Base-by-base conservation (phyloP, 2,888 invertebrate species). In the Ichneumoninae sp. region DNA sequence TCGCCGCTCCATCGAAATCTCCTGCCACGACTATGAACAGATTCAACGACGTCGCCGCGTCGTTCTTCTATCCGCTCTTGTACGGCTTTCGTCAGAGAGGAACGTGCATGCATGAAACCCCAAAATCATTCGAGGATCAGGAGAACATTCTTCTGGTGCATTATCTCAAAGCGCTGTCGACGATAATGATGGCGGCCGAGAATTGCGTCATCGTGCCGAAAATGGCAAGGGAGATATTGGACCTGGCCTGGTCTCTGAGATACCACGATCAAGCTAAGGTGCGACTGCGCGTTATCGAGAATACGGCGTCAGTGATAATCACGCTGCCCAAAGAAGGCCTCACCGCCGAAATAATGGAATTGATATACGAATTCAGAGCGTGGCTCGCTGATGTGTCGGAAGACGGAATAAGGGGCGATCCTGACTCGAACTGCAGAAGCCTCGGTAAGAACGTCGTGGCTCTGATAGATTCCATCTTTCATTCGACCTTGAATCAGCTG, bases 11-110 rank as follows among this genome's bases (percentile, higher is more conserved):
- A 87, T 80, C 91, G 0, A 93, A 93, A 89, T 94, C 94, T 85
- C 91, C 94, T 0, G 92, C 94, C 86, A 94, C 94, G 0, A 95
- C 94, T 47, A 92, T 94, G 0, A 98, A 98, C 93, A 94, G 94
- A 71, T 98, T 98, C 92, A 95, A 96, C 0, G 93, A 95, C 0
- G 96, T 97, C 0, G 97, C 97, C 0, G 97, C 97, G 0, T 95
- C 95, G 66, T 98, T 98, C 91, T 98, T 98, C 94, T 98, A 97
- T 91, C 97, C 98, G 0, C 92, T 98, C 1, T 92, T 97, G 0
- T 95, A 96, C 30, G 97, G 97, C 0, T 96, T 96, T 86, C 96
- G 96, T 0, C 94, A 94, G 52, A 95, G 95, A 60, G 95, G 96
- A 89, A 94, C 94, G 0, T 93, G 95, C 1, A 94, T 94, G 85